Percentiles rank a stretch among this genome's conserved stretches.
phyloP scores from a whole-genome alignment of 37 sponge, comb jelly and placozoan genomes.

The Petrosia ficiformis region DNA sequence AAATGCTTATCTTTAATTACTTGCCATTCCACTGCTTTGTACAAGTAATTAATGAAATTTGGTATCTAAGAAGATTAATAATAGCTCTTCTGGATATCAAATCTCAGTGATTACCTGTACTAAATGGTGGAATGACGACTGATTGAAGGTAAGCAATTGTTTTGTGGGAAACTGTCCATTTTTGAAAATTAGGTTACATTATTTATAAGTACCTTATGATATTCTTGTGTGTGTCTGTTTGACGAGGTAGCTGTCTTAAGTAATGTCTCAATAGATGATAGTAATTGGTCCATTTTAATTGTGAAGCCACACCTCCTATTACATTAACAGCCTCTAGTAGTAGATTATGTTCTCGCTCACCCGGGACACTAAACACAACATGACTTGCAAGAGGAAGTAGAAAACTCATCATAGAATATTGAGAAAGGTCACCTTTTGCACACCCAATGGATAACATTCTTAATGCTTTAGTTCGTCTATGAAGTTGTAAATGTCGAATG shows the following conservation, averaged over 20 bases:
- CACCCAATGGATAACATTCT: constrained; percentile 38
- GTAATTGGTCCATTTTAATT: constrained; percentile 67
- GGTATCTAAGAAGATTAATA: too few relatives aligned
- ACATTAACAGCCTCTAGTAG: constrained; percentile 74
- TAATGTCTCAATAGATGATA: constrained; percentile 52
- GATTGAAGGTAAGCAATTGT: too few relatives aligned
- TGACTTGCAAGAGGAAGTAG: constrained; percentile 71
- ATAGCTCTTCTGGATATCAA: neutral
- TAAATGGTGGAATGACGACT: too few relatives aligned
- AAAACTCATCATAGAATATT: constrained; percentile 37
- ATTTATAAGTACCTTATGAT: constrained; percentile 52
- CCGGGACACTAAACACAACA: constrained; percentile 35
- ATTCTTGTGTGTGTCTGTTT: constrained; percentile 39
- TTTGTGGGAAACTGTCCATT: too few relatives aligned
- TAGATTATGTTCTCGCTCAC: constrained; percentile 69
- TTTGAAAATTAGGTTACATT: neutral
- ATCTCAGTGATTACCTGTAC: too few relatives aligned
- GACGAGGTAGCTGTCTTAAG: constrained; percentile 58
- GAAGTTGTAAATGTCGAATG: constrained; percentile 82
- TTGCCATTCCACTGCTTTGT: neutral
- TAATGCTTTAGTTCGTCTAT: constrained; percentile 68
- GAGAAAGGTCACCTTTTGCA: constrained; percentile 20
- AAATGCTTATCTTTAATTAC: too few relatives aligned
- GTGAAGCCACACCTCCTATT: constrained; percentile 47
- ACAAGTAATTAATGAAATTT: too few relatives aligned